Percentiles rank a stretch among this genome's conserved stretches.
These are phyloP conservation scores for Oenanthe melanoleuca DNA, from an alignment of 2,113 vertebrate genomes.

Conservation along the genomic window DNA sequence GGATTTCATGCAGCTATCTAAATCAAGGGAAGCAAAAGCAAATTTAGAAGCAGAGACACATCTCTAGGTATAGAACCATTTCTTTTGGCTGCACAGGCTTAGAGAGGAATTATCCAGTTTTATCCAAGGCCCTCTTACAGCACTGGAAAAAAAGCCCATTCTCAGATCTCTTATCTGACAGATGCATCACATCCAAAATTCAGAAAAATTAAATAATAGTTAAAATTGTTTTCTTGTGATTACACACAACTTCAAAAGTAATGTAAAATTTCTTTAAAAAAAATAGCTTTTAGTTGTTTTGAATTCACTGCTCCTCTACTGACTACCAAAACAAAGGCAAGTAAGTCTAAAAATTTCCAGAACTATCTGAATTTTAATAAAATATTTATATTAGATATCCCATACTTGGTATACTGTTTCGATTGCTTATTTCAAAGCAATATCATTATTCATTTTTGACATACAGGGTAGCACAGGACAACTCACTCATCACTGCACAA, in stretches of 20 bases:
- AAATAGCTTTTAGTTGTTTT: neutral
- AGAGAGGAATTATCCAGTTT: neutral
- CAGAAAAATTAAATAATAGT: neutral
- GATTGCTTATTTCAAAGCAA: neutral
- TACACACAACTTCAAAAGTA: neutral
- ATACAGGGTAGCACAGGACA: neutral
- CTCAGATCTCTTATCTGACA: neutral
- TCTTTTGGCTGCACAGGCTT: neutral
- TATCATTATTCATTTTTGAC: neutral
- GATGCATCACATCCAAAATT: neutral
- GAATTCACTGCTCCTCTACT: neutral
- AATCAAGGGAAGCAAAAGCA: neutral
- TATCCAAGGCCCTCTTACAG: neutral
- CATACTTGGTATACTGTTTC: neutral
- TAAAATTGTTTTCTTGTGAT: neutral
- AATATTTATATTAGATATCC: neutral
- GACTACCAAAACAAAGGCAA: neutral
- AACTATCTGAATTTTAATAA: neutral
- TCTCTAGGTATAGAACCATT: neutral
- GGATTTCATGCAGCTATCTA: neutral
- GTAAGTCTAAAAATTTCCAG: neutral
- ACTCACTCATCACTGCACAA: neutral
- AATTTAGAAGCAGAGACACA: neutral
- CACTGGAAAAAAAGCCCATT: neutral
- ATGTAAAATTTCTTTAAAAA: neutral